Base-by-base conservation (phyloP, 2,797 vertebrate species). In the Sarcoramphus papa region DNA sequence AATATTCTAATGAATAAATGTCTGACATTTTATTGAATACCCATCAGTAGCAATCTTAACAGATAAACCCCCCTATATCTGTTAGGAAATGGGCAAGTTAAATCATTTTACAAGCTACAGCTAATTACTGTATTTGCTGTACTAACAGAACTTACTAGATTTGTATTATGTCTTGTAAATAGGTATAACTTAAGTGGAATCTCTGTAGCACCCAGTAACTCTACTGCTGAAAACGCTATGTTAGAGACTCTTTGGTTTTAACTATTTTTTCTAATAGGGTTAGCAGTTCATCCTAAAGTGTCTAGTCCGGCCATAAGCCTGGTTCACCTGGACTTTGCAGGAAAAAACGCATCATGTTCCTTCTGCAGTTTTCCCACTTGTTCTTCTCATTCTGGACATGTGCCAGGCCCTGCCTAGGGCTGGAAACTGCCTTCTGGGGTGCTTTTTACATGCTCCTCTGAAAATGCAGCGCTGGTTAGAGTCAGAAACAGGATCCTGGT, bases 81-180 rank as follows among this genome's bases (percentile, higher is more conserved):
- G 76, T 91, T 93, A 88, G 43, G 60, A 93, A 88, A 84, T 37
- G 68, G 68, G 62, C 40, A 73, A 72, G 59, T 67, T 23, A 73
- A 92, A 91, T 88, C 0, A 84, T 86, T 74, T 91, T 90, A 92
- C 88, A 95, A 77, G 35, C 87, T 94, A 80, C 91, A 93, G 91
- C 86, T 95, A 85, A 80, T 88, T 70, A 94, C 40, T 78, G 67
- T 88, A 76, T 88, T 86, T 94, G 85, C 92, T 95, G 63, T 94
- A 96, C 94, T 97, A 96, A 96, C 83, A 93, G 72, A 89, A 84
- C 56, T 74, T 92, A 63, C 17, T 56, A 82, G 85, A 72, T 95
- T 96, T 96, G 76, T 97, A 90, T 53, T 59, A 90, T 94, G 76
- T 81, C 51, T 86, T 97, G 90, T 97, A 97, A 96, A 97, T 93